Base-by-base conservation (phyloP, 2,888 invertebrate species). In the Tetrapedia diversipes region DNA sequence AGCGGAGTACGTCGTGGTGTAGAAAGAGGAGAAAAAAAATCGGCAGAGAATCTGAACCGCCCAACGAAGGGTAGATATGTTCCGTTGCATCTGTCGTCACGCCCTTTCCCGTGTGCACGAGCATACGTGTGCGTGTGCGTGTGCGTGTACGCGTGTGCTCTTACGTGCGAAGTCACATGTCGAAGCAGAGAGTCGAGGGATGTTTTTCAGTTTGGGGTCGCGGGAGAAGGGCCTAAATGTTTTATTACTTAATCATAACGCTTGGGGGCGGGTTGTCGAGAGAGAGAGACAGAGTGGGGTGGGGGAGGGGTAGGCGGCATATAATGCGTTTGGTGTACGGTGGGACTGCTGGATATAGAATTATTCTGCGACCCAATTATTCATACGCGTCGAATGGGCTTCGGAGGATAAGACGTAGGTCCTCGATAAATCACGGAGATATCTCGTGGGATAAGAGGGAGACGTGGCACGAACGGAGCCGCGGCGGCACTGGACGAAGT, bases 211-310 rank as follows among this genome's bases (percentile, higher is more conserved):
- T 86, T 83, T 81, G 80, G 85, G 85, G 83, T 81, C 77, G 83
- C 67, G 79, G 83, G 74, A 74, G 75, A 80, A 83, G 87, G 86
- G 86, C 78, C 85, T 89, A 87, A 91, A 90, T 91, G 90, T 91
- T 91, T 91, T 91, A 91, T 91, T 91, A 90, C 91, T 91, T 90
- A 91, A 91, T 91, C 91, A 90, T 89, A 89, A 90, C 87, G 89
- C 88, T 80, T 83, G 74, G 81, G 81, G 80, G 82, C 73, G 84
- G 80, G 77, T 67, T 69, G 64, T 27, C 49, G 41, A 39, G n/a
- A n/a, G n/a, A n/a, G n/a, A n/a, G n/a, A n/a, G n/a, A n/a, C n/a
- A 43, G 59, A 49, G 63, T 47, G 65, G 69, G 65, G 77, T 71
- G 61, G 70, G 77, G 63, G 51, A 34, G 11, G 27, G 69, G n/a